Base-by-base conservation (phyloP, 2,113 vertebrate species). In the Phyllopteryx taeniolatus region DNA sequence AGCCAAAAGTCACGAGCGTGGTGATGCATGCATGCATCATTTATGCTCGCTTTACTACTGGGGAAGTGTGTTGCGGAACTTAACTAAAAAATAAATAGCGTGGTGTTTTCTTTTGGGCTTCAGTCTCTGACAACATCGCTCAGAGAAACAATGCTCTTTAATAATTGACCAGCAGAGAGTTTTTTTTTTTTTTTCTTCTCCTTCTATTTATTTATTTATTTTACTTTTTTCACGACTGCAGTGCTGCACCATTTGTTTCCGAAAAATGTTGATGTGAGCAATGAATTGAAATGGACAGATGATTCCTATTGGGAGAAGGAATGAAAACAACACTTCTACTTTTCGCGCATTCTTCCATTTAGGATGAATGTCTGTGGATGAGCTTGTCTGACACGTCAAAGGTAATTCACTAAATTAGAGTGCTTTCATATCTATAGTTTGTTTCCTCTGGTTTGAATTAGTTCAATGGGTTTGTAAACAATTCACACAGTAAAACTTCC, bases 21-120 rank as follows among this genome's bases (percentile, higher is more conserved):
- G 44, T 43, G 15, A 17, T 10, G 64, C 64, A 17, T 9, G 44
- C 64, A 66, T 66, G 64, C 44, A 66, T 66, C 64, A 66, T 66
- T 66, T 46, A 66, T 66, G 64, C 14, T 3, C 12, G 43, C 64
- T 46, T 47, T 47, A 66, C 64, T 47, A n/a, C 63, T 14, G 27
- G 63, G 42, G 39, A 65, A 65, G 10, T 14, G 14, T 27, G 42
- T 43, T 47, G 64, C 64, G 47, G n/a, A 66, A 66, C n/a, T 47
- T 66, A 66, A 66, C 64, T 66, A 49, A 66, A 66, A 66, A 66
- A 66, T 66, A 66, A 66, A 66, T 66, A 66, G 64, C 64, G 31
- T 47, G 20, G 22, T 66, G 64, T 66, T 66, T 66, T 66, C 64
- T 66, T 66, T 66, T 46, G 64, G 64, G 64, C 64, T 66, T 66